A percentile compares a stretch with the other conserved stretches of the same genome.
These are phyloP conservation scores for Chrysolina americana DNA, from an alignment of 2,888 invertebrate genomes.

Conservation along the genomic window DNA sequence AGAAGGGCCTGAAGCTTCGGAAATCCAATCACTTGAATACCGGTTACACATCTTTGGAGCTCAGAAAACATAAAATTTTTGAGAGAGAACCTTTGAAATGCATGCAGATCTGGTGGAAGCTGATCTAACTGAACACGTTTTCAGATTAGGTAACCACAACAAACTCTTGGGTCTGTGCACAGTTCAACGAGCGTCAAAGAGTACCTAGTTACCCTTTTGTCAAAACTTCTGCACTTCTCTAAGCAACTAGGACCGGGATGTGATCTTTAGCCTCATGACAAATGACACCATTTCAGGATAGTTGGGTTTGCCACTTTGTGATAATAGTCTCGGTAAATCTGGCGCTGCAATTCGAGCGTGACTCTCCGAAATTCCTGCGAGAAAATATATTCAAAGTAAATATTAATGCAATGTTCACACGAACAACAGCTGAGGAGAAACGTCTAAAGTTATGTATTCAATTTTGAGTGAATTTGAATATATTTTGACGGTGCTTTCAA, in stretches of 20 bases:
- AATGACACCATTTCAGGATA: neutral
- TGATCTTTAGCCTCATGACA: neutral
- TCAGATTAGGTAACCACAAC: no score
- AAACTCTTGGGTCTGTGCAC: no score
- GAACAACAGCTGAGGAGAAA: conserved; percentile 7
- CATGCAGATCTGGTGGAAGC: no score
- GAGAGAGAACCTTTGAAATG: no score
- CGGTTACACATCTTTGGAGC: no score
- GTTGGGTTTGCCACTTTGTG: conserved; percentile 1
- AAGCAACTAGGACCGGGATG: neutral
- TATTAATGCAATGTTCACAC: conserved; percentile 19
- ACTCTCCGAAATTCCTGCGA: neutral
- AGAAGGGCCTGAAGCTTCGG: no score
- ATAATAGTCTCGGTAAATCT: neutral
- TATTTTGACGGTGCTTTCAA: conserved; percentile 10
- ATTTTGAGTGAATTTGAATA: conserved; percentile 8
- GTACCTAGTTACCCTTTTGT: no score
- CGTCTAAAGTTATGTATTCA: neutral
- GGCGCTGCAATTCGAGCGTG: neutral
- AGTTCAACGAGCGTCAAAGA: no score
- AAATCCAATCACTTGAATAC: no score
- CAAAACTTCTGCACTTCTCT: neutral
- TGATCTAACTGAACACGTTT: no score
- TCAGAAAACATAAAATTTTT: no score
- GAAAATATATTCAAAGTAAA: conserved; percentile 5